Conservation (phyloP, 2,888 invertebrate species). For the Gnatocerus cornutus region DNA sequence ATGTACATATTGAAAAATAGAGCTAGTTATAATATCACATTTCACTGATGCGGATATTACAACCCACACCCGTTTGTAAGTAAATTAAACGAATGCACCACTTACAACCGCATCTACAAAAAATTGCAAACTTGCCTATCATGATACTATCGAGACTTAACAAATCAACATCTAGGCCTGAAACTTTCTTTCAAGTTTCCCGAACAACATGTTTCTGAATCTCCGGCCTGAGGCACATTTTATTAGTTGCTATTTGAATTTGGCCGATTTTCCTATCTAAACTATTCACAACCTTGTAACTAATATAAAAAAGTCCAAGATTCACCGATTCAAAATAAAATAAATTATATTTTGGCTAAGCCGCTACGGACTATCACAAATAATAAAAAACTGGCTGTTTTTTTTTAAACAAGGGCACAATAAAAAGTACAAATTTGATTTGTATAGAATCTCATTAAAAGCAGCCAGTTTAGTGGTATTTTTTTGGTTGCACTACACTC, state of each 20-base stretch:
- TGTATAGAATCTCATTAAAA: not conserved
- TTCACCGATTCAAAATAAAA: constrained; percentile 30
- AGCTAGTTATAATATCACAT: constrained; percentile 77
- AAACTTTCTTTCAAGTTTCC: not conserved
- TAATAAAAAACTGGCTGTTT: constrained; percentile 10
- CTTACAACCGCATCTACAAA: not conserved
- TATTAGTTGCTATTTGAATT: constrained; percentile 32
- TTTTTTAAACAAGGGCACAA: constrained; percentile 1
- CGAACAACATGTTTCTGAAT: not conserved
- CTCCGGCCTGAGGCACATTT: constrained; percentile 42
- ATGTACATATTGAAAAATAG: constrained; percentile 48
- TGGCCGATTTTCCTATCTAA: constrained; percentile 40
- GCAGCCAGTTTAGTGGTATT: not conserved
- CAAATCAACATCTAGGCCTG: not conserved
- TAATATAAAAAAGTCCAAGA: constrained; percentile 34
- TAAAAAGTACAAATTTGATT: constrained; percentile 5
- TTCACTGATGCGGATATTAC: constrained; percentile 81
- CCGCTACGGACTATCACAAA: constrained; percentile 30
- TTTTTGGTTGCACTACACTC: constrained; percentile 24
- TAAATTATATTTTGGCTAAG: not conserved
- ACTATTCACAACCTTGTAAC: constrained; percentile 47
- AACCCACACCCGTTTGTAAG: constrained; percentile 61
- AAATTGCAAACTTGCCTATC: constrained; percentile 5
- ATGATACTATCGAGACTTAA: constrained; percentile 4
- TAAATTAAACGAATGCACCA: constrained; percentile 27